Percentiles rank a stretch among this genome's conserved stretches.
Conservation (phyloP, 2,888 invertebrate species). For the Noctuana brunneofusca region DNA sequence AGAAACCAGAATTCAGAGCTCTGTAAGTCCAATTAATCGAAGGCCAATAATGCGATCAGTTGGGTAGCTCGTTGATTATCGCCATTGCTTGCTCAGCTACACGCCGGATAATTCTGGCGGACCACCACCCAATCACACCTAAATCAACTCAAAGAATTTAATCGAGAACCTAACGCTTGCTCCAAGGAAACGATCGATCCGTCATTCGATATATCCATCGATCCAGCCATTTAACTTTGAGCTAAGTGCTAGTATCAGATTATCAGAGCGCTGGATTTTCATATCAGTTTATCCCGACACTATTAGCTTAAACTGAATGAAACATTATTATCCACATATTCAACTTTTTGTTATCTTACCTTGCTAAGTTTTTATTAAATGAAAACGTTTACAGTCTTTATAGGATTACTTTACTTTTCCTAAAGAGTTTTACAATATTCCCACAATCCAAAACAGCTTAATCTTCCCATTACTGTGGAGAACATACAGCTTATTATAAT, state of each 20-base stretch:
- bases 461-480: no score
- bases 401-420: no score
- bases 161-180: background rate
- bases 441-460: no score
- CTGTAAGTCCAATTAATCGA: background rate
- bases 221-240: background rate
- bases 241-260: no score
- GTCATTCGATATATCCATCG: background rate
- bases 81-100: slow-evolving; percentile 5
- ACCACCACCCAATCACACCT: background rate
- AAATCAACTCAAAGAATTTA: background rate
- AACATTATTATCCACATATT: no score
- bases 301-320: no score
- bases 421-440: no score
- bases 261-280: no score
- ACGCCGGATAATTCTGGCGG: background rate
- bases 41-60: slow-evolving; percentile 1
- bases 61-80: background rate
- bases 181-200: background rate
- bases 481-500: background rate
- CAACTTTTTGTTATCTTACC: no score
- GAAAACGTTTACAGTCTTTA: no score
- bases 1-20: background rate
- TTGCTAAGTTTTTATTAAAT: no score
- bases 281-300: no score